Evolutionary conservation across 1,140 invertebrate genomes (phyloP), one percentile per base, ranked within the genome.

Genomic region (Drosophila cardini): DNA sequence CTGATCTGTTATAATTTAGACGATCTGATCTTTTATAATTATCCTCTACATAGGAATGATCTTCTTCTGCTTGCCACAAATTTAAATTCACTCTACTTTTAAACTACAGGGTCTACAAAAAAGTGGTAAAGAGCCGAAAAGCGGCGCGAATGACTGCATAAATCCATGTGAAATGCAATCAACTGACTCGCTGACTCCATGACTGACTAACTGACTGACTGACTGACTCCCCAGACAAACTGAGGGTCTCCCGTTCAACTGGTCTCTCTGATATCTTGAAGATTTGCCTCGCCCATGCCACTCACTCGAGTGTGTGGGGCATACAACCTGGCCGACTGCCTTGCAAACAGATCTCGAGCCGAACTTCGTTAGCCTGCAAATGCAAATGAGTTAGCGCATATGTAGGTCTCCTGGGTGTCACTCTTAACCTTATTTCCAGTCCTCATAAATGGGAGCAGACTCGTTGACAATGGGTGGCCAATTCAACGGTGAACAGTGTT

Each of bases 371-470:
- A 83, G 80, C 45, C 61, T 21, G 67, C 64, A 77, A 84, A 85
- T 85, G 81, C 81, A 85, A 85, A 84, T 84, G 76, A 84, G 73
- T 42, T 71, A 53, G 38, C 60, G 67, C 76, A 72, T 83, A 87
- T 87, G 83, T 87, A 83, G 83, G 83, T 87, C 84, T 87, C 76
- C 60, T 71, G 83, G 76, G 84, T 87, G 83, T 87, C 83, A 83
- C 83, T 89, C 83, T 87, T 89, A 87, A 87, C 83, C 83, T 72
- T 83, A 80, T 87, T 87, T 77, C 64, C 55, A 55, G 38, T 69
- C 56, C 69, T 83, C 83, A 89, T 87, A 87, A 86, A 86, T 81
- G 75, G 82, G 82, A 85, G 50, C 77, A 50, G 15, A 9, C 34
- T 7, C 57, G 56, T 60, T 68, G 76, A 68, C 73, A 63, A 74